These are phyloP conservation scores for Cherax destructor DNA, from an alignment of 1,140 invertebrate genomes.

Conservation along the genomic window DNA sequence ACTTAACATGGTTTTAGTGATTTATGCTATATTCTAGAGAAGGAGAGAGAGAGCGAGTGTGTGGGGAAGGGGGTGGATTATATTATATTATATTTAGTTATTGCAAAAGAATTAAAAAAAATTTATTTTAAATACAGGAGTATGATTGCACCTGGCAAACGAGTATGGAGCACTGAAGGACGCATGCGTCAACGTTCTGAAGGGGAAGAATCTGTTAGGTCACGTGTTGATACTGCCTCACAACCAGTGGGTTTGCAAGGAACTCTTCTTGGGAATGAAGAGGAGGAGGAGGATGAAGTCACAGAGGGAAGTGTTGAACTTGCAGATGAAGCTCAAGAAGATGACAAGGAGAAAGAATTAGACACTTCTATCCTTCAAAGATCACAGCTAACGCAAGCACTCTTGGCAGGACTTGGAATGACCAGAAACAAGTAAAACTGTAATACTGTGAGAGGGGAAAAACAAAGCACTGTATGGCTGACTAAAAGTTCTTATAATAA, in stretches of 20 bases:
- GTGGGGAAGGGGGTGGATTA: no score
- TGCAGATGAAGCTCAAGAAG: conserved; percentile 55
- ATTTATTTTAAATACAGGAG: conserved; percentile 21
- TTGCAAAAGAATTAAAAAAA: no score
- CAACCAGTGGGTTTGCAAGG: conserved; percentile 5
- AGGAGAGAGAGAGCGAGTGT: no score
- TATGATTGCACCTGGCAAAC: conserved; percentile 12
- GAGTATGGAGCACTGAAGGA: conserved; percentile 51
- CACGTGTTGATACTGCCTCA: conserved; percentile 1
- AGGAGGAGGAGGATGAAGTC: conserved; percentile 45
- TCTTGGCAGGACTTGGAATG: conserved; percentile 51
- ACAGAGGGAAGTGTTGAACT: conserved; percentile 57
- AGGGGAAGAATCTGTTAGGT: conserved; percentile 27
- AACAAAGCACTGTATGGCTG: no score
- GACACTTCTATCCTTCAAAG: conserved; percentile 5
- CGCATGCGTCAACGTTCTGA: conserved; percentile 33
- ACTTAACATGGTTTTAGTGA: no score
- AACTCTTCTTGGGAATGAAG: neutral
- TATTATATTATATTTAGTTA: no score
- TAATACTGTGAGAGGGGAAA: neutral
- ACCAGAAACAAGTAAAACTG: conserved; percentile 32
- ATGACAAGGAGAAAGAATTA: conserved; percentile 5
- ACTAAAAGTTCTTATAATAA: no score
- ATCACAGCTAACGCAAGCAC: conserved; percentile 49
- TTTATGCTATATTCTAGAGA: no score